Base-by-base conservation (phyloP, 2,797 vertebrate species). In the Microctenopoma lineatum region DNA sequence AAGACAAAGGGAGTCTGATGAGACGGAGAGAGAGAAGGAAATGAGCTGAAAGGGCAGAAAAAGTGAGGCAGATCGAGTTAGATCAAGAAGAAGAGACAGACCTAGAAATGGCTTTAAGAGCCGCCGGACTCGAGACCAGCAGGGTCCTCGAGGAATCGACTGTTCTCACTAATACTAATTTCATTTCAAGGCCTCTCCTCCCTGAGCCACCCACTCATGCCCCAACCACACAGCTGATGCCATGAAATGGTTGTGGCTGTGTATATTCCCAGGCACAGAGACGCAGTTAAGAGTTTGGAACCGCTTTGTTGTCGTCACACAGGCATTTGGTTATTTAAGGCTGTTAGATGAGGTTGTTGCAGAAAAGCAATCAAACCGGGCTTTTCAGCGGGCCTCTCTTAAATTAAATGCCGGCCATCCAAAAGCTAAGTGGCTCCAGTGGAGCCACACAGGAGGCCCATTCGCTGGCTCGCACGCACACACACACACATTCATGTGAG, bases 381-480 rank as follows among this genome's bases (percentile, higher is more conserved):
- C 83, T 84, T 88, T 86, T 86, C 81, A 70, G 48, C 11, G 1
- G 5, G 68, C 59, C 70, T 75, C 67, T 84, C 52, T 59, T 73
- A 81, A 81, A 83, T 79, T 39, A 83, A 83, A 83, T 42, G 73
- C 64, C 48, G 12, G 42, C 71, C 71, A 66, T 83, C 78, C 66
- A 82, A 85, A 85, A 85, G 80, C 75, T 76, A 71, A 90, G 88
- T 80, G 86, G 84, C 79, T 83, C 77, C 84, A 79, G 71, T 10
- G 4, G 46, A 69, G 54, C 72, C 64, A 61, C 55, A 51, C 16
- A 0, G 74, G 79, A 81, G 85, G 79, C 65, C 83, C 60, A 32
- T 52, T 39, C 0, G 0, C 34, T 39, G 8, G 15, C 4, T 4
- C 70, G n/a, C 44, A 34, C 36, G 32, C 32, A 29, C 27, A 29